Percentiles rank a stretch among this genome's conserved stretches.
Conservation (phyloP, 2,113 vertebrate species). For the Atherinomorus stipes region DNA sequence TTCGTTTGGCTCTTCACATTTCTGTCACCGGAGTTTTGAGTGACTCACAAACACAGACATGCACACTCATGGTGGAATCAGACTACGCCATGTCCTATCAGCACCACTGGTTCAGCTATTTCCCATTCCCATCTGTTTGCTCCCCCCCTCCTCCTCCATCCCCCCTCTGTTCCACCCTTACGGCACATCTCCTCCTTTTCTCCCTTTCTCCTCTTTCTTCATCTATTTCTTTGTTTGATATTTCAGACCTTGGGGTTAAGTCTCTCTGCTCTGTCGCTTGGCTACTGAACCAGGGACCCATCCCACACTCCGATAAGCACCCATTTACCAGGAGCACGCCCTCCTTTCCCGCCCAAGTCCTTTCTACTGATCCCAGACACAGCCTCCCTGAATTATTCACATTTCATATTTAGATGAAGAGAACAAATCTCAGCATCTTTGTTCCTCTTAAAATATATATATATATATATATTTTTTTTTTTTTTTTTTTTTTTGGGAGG, state of each 20-base stretch:
- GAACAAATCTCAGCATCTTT: slow-evolving; percentile 2
- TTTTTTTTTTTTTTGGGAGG: no score
- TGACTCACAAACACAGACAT: slow-evolving; percentile 1
- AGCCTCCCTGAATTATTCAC: slow-evolving; percentile 23
- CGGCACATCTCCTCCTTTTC: neutral
- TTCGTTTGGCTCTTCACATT: neutral
- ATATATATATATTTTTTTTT: no score
- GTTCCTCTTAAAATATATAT: no score
- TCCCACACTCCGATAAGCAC: slow-evolving; percentile 9
- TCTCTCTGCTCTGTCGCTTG: slow-evolving; percentile 25
- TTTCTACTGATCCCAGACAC: slow-evolving; percentile 44
- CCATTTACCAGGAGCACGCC: slow-evolving; percentile 22
- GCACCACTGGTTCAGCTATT: slow-evolving; percentile 43
- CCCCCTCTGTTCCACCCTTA: slow-evolving; percentile 1
- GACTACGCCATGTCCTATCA: slow-evolving; percentile 4
- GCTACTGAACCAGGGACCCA: slow-evolving; percentile 32
- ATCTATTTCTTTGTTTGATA: slow-evolving; percentile 30
- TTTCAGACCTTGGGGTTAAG: slow-evolving; percentile 13
- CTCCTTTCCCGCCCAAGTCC: neutral
- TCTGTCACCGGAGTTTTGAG: neutral
- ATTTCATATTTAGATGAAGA: slow-evolving; percentile 46
- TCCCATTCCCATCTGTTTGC: slow-evolving; percentile 39
- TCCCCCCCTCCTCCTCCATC: slow-evolving; percentile 1
- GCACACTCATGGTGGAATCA: slow-evolving; percentile 13
- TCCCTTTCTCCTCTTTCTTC: slow-evolving; percentile 2